These are phyloP conservation scores for Apteryx owenii DNA, from an alignment of 2,113 vertebrate species.

Conservation along the genomic window DNA sequence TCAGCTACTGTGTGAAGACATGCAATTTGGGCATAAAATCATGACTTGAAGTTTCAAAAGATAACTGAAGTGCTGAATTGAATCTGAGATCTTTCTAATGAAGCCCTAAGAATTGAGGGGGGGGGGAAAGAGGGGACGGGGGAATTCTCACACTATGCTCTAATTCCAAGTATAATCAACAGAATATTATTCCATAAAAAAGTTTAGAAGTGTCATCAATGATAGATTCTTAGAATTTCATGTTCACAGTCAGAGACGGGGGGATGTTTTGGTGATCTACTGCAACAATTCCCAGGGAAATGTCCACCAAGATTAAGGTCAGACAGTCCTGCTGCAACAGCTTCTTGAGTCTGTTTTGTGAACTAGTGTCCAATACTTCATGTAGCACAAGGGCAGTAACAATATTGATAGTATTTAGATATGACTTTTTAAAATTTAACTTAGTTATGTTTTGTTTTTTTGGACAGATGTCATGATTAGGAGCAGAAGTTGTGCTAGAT, in stretches of 20 bases:
- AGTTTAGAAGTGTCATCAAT: not conserved
- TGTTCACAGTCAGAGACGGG: not conserved
- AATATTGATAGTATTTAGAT: not conserved
- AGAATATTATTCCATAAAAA: not conserved
- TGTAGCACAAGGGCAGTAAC: too few species aligned
- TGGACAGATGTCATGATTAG: fast-evolving
- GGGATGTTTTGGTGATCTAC: not conserved
- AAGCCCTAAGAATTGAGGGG: not conserved
- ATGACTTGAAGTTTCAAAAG: not conserved
- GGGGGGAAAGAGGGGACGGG: too few species aligned
- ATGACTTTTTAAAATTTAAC: not conserved
- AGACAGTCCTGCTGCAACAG: not conserved
- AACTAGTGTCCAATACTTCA: not conserved
- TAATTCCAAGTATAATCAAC: not conserved
- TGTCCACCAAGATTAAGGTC: not conserved
- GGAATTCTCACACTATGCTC: not conserved
- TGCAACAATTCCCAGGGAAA: not conserved
- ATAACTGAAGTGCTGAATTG: not conserved
- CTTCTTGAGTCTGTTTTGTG: not conserved
- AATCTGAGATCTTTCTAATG: not conserved
- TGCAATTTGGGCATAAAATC: not conserved
- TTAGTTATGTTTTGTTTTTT: not conserved
- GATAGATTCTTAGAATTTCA: not conserved
- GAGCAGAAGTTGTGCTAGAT: not conserved
- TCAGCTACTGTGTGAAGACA: not conserved